phyloP scores from a whole-genome alignment of 2,888 invertebrate genomes.

The Campoplex capitator region DNA sequence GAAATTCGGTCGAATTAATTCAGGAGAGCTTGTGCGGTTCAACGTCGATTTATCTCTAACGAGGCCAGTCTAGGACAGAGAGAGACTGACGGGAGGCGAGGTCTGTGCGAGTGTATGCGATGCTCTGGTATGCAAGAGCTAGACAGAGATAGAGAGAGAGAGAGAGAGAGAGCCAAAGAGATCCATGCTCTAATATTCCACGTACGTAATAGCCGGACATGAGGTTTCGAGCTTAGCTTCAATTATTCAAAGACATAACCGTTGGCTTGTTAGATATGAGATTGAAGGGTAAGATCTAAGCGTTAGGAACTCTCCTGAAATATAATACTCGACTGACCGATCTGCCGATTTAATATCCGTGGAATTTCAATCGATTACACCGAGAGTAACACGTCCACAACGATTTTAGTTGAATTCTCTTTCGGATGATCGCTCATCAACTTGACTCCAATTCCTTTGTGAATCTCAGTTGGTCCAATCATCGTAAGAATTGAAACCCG shows the following conservation, averaged over 20 bases:
- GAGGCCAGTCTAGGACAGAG: conserved; percentile 56
- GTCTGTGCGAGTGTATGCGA: conserved; percentile 40
- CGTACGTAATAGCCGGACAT: conserved; percentile 81
- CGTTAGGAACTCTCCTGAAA: conserved; percentile 61
- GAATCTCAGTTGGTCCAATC: background rate
- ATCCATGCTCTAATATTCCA: conserved; percentile 78
- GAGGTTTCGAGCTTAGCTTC: conserved; percentile 78
- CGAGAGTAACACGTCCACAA: background rate
- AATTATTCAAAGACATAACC: conserved; percentile 78
- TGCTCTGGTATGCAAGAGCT: conserved; percentile 14
- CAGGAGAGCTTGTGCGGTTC: conserved; percentile 59
- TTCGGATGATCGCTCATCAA: background rate
- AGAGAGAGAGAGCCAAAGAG: conserved; percentile 29
- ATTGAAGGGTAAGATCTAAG: conserved; percentile 72
- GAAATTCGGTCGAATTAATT: conserved; percentile 67
- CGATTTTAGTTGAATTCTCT: too few species aligned
- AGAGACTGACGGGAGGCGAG: conserved; percentile 31
- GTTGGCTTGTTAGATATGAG: conserved; percentile 72
- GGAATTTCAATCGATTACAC: conserved; percentile 64
- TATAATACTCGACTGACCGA: conserved; percentile 52
- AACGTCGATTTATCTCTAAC: conserved; percentile 68
- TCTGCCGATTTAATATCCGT: conserved; percentile 67
- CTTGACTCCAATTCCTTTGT: too few species aligned
- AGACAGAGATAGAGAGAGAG: background rate
- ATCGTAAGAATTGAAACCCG: background rate